A percentile compares a stretch with the other conserved stretches of the same genome.
Evolutionary conservation across 2,113 vertebrate species (phyloP).

Genomic region (Bubo scandiacus): DNA sequence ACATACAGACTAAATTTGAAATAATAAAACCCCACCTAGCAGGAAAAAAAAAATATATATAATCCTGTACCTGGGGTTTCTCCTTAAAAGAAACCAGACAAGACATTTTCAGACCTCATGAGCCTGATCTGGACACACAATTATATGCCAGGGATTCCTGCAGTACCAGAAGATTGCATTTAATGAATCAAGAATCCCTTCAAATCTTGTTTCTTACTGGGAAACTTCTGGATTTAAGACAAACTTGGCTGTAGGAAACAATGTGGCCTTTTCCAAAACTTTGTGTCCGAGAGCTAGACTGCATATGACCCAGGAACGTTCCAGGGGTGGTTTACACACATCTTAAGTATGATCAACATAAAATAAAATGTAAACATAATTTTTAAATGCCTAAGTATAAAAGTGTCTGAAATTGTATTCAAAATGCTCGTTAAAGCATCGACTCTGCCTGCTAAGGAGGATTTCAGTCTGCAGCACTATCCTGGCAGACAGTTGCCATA

Average conservation of each 20-base stretch:
- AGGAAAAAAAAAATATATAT: neutral
- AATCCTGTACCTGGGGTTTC: neutral
- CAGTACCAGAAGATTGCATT: neutral
- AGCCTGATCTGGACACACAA: neutral
- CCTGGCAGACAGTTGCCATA: slow-evolving; percentile 29
- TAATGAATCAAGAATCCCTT: neutral
- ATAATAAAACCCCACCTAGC: neutral
- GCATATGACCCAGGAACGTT: neutral
- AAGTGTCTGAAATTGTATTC: neutral
- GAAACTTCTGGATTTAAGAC: neutral
- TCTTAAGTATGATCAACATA: neutral
- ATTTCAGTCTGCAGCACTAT: neutral
- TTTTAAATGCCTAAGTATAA: neutral
- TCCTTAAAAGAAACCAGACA: neutral
- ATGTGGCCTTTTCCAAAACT: neutral
- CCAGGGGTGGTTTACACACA: neutral
- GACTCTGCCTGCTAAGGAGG: neutral
- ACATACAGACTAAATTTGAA: neutral
- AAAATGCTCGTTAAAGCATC: neutral
- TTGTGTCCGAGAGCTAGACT: neutral
- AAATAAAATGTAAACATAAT: neutral
- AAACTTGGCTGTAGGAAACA: neutral
- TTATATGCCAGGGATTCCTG: neutral
- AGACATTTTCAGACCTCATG: neutral
- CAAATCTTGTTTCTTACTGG: neutral